Conservation (phyloP, 2,113 vertebrate species). For the Notarius lentiginosus region DNA sequence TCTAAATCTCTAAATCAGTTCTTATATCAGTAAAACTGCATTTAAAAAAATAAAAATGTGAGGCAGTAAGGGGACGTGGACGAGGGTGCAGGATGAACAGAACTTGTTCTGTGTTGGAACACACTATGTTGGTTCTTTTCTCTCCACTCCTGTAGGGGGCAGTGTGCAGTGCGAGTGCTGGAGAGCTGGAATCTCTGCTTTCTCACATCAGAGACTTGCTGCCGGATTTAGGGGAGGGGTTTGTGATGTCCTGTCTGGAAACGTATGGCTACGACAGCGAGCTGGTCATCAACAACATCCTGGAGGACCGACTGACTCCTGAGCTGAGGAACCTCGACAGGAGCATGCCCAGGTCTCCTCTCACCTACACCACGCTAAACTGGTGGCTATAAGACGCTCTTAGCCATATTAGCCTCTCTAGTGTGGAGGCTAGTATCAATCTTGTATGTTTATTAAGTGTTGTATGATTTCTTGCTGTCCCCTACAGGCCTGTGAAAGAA, state of each 20-base stretch:
- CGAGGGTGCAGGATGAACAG: not conserved
- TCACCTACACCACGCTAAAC: not conserved
- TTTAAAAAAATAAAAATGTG: too few relatives aligned
- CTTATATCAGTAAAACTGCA: too few relatives aligned
- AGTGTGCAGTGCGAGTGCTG: constrained; percentile 66
- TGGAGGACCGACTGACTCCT: constrained; percentile 82
- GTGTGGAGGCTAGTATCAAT: not conserved
- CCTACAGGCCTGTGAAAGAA: constrained; percentile 72
- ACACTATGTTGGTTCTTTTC: not conserved
- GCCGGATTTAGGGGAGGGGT: constrained; percentile 90
- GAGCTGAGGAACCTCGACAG: constrained; percentile 80
- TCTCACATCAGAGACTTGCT: constrained; percentile 89
- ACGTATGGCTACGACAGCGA: constrained; percentile 81
- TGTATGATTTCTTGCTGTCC: not conserved
- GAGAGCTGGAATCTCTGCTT: constrained; percentile 88
- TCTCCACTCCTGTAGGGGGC: constrained; percentile 59
- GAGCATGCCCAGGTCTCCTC: constrained; percentile 79
- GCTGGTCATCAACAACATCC: constrained; percentile 92
- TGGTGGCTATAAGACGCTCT: not conserved
- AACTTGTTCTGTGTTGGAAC: too few relatives aligned
- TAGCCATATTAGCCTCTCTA: not conserved
- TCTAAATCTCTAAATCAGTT: not conserved
- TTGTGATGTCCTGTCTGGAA: constrained; percentile 88
- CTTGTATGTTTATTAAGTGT: too few relatives aligned
- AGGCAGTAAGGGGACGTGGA: not conserved